Evolutionary conservation across 2,113 vertebrate species (phyloP), one percentile per base, ranked within the genome.

Genomic region (Brachyhypopomus occidentalis): DNA sequence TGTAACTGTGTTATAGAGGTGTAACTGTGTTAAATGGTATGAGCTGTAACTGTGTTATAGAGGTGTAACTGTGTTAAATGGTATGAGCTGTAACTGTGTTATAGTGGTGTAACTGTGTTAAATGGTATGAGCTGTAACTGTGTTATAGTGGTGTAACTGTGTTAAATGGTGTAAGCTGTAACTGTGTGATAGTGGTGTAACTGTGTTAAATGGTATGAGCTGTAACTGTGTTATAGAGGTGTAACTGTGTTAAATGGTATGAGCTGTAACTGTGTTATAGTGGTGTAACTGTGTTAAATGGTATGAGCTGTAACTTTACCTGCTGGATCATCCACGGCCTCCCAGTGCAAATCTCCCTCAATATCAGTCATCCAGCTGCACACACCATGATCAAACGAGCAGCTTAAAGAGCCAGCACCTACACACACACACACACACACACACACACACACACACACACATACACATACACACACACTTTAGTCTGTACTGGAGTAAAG

Each of bases 341-440:
- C 94, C 96, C 96, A 98, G 81, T 90, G 92, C 12, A 95, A 78
- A 72, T 95, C 94, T 36, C 93, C 95, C 0, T 95, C 93, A 79
- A 86, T 91, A 72, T 96, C 95, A 1, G 92, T 91, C 81, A 96
- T 92, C 97, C 96, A 97, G 2, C 94, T 93, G 25, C 97, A 98
- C 7, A 96, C 70, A 0, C 97, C 95, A 0, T 88, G 88, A 60
- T 96, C 94, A 86, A 98, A 98, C 45, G 92, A 88, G 34, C 97
- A 98, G 85, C 88, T 95, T 56, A 96, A 94, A 3, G 91, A 76
- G n/a, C 92, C 88, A 2, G 86, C 72, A 58, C 89, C 96, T 97
- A 34, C 6, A 84, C 45, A 64, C 1, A 86, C 27, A 77, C 77
- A 72, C 63, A 79, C 77, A 34, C 85, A 84, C 48, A 82, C 79